These are phyloP conservation scores for Cotesia congregata DNA, from an alignment of 2,888 invertebrate species.

Conservation along the genomic window DNA sequence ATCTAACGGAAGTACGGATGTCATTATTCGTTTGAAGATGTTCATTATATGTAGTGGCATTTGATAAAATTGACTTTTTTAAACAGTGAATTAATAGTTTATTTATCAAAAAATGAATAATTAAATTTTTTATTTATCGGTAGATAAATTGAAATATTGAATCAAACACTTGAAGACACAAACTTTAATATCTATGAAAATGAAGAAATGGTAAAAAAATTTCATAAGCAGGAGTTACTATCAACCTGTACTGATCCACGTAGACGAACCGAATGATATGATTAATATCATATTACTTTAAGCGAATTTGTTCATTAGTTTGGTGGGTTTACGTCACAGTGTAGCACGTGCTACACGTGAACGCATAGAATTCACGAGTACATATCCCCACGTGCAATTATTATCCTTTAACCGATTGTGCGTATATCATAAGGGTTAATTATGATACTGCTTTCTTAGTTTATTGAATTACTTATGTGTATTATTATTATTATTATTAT, in stretches of 20 bases:
- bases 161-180: neutral
- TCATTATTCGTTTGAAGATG: neutral
- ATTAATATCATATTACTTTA: neutral
- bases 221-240: neutral
- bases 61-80: neutral
- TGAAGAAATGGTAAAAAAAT: neutral
- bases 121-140: neutral
- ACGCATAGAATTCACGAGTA: neutral
- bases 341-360: neutral
- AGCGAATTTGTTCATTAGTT: neutral
- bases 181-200: neutral
- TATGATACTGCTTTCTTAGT: neutral
- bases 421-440: conserved; percentile 28
- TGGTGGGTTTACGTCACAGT: neutral
- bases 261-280: neutral
- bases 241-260: neutral
- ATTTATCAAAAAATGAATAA: neutral
- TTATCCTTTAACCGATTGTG: conserved; percentile 24
- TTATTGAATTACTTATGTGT: neutral
- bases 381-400: neutral
- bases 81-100: neutral
- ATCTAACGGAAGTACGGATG: neutral
- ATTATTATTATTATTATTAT: neutral
- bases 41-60: neutral
- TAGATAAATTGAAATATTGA: neutral